These are phyloP conservation scores for Stenurella melanura DNA, from an alignment of 2,888 invertebrate species.

Conservation along the genomic window DNA sequence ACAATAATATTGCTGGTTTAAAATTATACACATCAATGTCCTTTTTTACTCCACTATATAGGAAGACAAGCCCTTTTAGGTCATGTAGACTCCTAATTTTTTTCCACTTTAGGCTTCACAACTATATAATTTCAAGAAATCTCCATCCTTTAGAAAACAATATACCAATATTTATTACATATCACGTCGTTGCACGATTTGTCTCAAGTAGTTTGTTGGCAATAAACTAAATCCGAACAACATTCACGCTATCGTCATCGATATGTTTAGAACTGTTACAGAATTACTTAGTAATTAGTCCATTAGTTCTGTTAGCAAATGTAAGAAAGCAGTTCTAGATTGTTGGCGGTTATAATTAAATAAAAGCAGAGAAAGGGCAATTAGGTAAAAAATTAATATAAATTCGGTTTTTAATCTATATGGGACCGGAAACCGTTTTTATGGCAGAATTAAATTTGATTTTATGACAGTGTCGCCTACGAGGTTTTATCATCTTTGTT, in stretches of 20 bases:
- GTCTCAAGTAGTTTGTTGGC: constrained; percentile 8
- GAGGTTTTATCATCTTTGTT: background rate
- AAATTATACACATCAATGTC: too few relatives aligned
- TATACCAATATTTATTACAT: background rate
- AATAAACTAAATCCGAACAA: constrained; percentile 25
- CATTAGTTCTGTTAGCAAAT: constrained; percentile 13
- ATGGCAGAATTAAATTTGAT: constrained; percentile 14
- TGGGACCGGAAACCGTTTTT: constrained; percentile 2
- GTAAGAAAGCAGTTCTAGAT: constrained; percentile 1
- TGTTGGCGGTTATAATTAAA: background rate
- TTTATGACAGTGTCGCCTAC: constrained; percentile 4
- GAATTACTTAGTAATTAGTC: constrained; percentile 34
- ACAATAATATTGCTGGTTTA: too few relatives aligned
- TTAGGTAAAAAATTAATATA: constrained; percentile 5
- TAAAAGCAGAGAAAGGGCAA: background rate
- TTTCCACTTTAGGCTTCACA: too few relatives aligned
- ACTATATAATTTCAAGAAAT: too few relatives aligned
- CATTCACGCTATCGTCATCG: constrained; percentile 29
- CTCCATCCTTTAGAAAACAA: too few relatives aligned
- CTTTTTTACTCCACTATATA: too few relatives aligned
- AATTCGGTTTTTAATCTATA: background rate
- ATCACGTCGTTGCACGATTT: background rate
- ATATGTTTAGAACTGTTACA: constrained; percentile 32
- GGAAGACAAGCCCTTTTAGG: too few relatives aligned
- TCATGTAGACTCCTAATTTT: too few relatives aligned